Conservation (phyloP, 1,140 invertebrate genomes). For the Chionoecetes opilio region DNA sequence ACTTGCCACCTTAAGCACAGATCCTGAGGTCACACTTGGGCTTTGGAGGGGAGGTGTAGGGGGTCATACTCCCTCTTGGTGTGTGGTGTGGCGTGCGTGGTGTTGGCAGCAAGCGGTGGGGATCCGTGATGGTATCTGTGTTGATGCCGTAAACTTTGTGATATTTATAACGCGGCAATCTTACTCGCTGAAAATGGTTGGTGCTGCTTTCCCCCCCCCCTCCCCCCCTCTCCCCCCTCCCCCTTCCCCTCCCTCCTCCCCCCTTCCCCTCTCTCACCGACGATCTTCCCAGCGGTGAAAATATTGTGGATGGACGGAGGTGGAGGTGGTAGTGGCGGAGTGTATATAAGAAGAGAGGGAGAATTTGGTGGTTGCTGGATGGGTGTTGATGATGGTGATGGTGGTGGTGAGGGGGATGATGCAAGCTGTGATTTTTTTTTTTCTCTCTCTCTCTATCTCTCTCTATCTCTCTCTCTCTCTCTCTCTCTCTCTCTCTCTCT, state of each 20-base stretch:
- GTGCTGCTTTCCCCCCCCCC: no score
- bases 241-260: no score
- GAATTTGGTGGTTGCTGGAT: neutral
- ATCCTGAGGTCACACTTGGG: neutral
- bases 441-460: neutral
- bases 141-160: constrained; percentile 9
- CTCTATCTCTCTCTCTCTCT: constrained; percentile 50
- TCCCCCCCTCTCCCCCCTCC: no score
- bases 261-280: no score
- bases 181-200: constrained; percentile 7
- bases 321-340: no score
- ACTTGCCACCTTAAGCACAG: neutral
- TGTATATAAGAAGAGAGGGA: neutral
- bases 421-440: neutral
- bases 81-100: constrained; percentile 14
- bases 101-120: neutral
- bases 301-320: neutral
- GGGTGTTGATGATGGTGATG: neutral
- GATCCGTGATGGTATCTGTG: neutral
- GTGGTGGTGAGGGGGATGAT: neutral
- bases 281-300: neutral
- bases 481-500: constrained; percentile 55
- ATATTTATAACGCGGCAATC: constrained; percentile 1
- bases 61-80: neutral
- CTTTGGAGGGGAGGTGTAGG: neutral